Evolutionary conservation across 2,113 vertebrate genomes (phyloP).

Genomic region (Hydrochoerus hydrochaeris): DNA sequence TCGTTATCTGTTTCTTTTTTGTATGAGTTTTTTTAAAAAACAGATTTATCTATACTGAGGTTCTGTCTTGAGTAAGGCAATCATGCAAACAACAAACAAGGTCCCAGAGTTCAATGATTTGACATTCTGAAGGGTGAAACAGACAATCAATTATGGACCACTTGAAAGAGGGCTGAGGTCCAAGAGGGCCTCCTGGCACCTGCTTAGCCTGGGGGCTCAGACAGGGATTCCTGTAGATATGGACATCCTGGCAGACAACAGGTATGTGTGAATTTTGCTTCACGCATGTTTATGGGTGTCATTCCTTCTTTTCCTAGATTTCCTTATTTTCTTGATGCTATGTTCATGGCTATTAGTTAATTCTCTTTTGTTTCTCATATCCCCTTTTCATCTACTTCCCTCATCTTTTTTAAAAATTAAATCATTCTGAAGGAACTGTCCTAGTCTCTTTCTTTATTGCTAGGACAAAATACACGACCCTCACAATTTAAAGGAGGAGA

Average conservation of each 20-base stretch:
- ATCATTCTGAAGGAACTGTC: not conserved
- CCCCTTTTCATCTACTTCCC: not conserved
- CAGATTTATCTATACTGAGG: not conserved
- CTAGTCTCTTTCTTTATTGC: not conserved
- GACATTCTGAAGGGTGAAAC: not conserved
- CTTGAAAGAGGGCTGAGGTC: not conserved
- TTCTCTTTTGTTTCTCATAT: not conserved
- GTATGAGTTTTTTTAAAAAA: not conserved
- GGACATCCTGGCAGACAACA: not conserved
- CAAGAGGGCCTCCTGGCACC: not conserved
- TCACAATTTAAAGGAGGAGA: not conserved
- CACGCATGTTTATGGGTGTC: too few relatives aligned
- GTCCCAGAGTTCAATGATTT: not conserved
- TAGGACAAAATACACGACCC: not conserved
- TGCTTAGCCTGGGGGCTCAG: not conserved
- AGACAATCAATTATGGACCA: not conserved
- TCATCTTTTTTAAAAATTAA: not conserved
- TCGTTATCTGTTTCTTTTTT: not conserved
- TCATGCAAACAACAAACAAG: not conserved
- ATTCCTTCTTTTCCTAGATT: not conserved
- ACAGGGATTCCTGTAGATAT: not conserved
- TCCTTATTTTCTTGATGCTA: not conserved
- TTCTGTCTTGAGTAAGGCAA: not conserved
- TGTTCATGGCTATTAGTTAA: conserved; percentile 15
- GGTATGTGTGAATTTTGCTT: not conserved